Percentiles rank a stretch among this genome's conserved stretches.
Conservation (phyloP, 2,797 vertebrate species). For the Poeciliopsis turneri region DNA sequence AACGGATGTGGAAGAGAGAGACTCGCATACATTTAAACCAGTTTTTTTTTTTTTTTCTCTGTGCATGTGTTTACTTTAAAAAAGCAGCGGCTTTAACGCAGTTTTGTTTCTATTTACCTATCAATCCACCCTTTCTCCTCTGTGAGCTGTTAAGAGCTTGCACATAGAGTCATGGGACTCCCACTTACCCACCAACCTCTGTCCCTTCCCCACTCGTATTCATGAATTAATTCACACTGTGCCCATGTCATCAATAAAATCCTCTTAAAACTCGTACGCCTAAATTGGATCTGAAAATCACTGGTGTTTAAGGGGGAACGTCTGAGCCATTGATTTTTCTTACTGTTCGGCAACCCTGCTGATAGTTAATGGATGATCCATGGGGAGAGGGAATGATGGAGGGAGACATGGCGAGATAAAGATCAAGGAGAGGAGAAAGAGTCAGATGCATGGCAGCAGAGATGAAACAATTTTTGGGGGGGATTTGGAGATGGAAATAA, state of each 20-base stretch:
- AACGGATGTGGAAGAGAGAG: slow-evolving; percentile 37
- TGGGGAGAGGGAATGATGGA: slow-evolving; percentile 39
- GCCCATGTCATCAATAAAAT: slow-evolving; percentile 56
- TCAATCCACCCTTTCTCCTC: slow-evolving; percentile 8
- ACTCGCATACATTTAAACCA: slow-evolving; percentile 25
- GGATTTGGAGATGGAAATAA: slow-evolving; percentile 13
- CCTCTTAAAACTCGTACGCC: slow-evolving; percentile 50
- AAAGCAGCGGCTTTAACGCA: background rate
- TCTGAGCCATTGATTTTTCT: slow-evolving; percentile 61
- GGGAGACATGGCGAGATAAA: slow-evolving; percentile 30
- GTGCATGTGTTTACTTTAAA: slow-evolving; percentile 17
- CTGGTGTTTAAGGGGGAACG: slow-evolving; percentile 52
- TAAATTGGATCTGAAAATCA: slow-evolving; percentile 61
- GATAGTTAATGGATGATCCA: slow-evolving; percentile 63
- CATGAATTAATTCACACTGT: slow-evolving; percentile 55
- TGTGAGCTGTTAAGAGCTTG: slow-evolving; percentile 13
- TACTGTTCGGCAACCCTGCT: slow-evolving; percentile 51
- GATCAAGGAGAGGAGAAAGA: slow-evolving; percentile 14
- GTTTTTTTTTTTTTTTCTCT: slow-evolving; percentile 6
- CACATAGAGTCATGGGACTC: slow-evolving; percentile 6
- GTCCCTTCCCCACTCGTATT: slow-evolving; percentile 42
- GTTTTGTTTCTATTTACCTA: slow-evolving; percentile 12
- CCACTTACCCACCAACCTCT: slow-evolving; percentile 17
- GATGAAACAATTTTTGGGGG: slow-evolving; percentile 14
- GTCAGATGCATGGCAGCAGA: slow-evolving; percentile 10